Evolutionary conservation across 2,113 vertebrate genomes (phyloP), one percentile per base, ranked within the genome.

Genomic region (Pao palembangensis): DNA sequence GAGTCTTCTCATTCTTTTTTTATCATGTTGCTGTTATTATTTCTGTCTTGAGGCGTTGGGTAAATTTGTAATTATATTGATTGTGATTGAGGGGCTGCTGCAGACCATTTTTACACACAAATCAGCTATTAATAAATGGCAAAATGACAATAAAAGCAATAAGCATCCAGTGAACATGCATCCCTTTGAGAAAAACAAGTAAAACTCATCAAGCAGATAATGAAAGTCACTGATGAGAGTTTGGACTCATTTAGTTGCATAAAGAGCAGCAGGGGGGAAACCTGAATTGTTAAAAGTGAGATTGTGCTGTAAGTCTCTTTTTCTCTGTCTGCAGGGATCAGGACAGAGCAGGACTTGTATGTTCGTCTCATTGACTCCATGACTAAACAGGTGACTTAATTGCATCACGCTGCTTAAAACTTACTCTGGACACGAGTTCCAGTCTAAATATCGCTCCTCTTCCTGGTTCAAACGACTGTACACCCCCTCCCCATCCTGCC

Each of bases 291-390:
- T 57, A 13, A 60, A 55, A 52, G 8, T 21, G 12, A 23, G 58
- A 44, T 48, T 61, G 34, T 38, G 69, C 14, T n/a, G 15, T 18
- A 17, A 19, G 16, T 31, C 28, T 51, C n/a, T 58, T 8, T 52
- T 1, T 71, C 6, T 65, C 4, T 61, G 41, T 56, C 50, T 58
- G 60, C 68, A 92, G 95, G 95, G 20, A 97, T 98, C 84, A 91
- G 95, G 82, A 98, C 95, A 15, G 95, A 98, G 80, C 95, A 97
- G 87, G 95, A 98, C 87, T 93, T 98, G 76, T 98, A 96, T 50
- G 95, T 98, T 54, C 93, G 95, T 14, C 92, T 98, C 80, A 98
- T 98, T 63, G 95, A 97, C 92, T 98, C 95, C 71, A 98, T 98
- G 95, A 98, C 95, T 71, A 98, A 98, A 89, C 95, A 97, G 93